These are phyloP conservation scores for Cynodonichthys magdalenae DNA, from an alignment of 2,797 vertebrate species.

Conservation along the genomic window DNA sequence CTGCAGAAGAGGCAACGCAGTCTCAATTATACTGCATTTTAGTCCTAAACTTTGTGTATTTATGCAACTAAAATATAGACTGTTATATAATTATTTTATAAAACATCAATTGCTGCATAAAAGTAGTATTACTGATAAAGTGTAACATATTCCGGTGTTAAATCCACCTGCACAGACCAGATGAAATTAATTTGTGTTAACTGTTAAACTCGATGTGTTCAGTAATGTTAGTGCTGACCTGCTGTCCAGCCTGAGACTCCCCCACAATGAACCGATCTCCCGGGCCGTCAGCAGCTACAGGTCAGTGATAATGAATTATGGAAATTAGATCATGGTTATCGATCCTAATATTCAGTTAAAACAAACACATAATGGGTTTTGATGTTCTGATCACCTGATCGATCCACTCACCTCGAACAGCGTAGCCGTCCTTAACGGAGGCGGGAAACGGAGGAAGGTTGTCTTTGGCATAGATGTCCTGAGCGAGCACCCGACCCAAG, in stretches of 20 bases:
- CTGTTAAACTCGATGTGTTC: neutral
- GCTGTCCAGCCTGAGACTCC: constrained; percentile 97
- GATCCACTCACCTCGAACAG: constrained; percentile 90
- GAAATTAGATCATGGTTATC: constrained; percentile 4
- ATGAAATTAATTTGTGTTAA: too few relatives aligned
- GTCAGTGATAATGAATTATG: constrained; percentile 36
- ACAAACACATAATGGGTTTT: neutral
- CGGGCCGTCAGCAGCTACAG: constrained; percentile 94
- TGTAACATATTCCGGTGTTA: too few relatives aligned
- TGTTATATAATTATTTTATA: too few relatives aligned
- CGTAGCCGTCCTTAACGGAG: constrained; percentile 98
- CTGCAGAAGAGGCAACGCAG: constrained; percentile 63
- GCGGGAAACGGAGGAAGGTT: constrained; percentile 97
- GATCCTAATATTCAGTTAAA: neutral
- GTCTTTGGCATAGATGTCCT: constrained; percentile 99
- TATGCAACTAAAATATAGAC: too few relatives aligned
- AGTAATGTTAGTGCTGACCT: constrained; percentile 81
- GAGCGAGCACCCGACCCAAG: constrained; percentile 97
- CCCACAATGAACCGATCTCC: constrained; percentile 99
- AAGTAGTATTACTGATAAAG: too few relatives aligned
- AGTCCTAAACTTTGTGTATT: too few relatives aligned
- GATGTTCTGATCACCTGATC: neutral
- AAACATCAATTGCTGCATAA: too few relatives aligned
- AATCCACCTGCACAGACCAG: too few relatives aligned
- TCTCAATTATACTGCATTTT: too few relatives aligned